These are phyloP conservation scores for Parazoanthus swiftii DNA, from an alignment of 92 coral and sea anemone species.

Conservation along the genomic window DNA sequence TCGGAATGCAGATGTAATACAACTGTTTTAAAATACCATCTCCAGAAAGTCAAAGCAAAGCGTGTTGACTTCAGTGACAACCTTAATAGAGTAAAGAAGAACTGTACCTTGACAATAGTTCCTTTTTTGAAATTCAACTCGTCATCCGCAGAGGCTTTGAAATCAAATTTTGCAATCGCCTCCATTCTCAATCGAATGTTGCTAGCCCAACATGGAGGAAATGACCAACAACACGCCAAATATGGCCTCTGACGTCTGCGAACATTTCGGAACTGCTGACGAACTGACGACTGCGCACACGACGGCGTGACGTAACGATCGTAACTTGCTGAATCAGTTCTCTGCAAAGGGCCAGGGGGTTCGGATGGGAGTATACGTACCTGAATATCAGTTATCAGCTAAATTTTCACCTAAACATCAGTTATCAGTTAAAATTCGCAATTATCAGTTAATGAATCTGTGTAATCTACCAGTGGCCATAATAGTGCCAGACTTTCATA, in stretches of 20 bases:
- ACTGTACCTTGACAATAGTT: constrained; percentile 75
- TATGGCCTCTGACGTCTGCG: constrained; percentile 39
- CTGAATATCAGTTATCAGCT: no score
- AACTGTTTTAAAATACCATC: neutral
- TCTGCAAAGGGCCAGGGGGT: no score
- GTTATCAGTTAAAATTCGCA: no score
- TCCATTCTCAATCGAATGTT: constrained; percentile 63
- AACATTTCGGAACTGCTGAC: neutral
- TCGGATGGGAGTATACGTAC: no score
- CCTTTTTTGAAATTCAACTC: constrained; percentile 89
- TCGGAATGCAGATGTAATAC: constrained; percentile 4
- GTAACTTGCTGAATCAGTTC: no score
- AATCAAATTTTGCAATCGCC: constrained; percentile 77
- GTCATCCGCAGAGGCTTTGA: constrained; percentile 76
- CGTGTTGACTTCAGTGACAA: neutral
- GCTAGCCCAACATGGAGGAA: constrained; percentile 38
- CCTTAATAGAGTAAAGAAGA: neutral
- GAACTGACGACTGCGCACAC: neutral
- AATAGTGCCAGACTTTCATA: no score
- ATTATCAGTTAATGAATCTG: no score
- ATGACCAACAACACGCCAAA: constrained; percentile 25
- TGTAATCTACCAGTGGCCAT: no score
- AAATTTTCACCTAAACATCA: no score
- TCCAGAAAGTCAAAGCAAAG: neutral
- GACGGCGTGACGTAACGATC: constrained; percentile 3